Conservation (phyloP, 2,113 vertebrate genomes). For the Neolamprologus modestus region DNA sequence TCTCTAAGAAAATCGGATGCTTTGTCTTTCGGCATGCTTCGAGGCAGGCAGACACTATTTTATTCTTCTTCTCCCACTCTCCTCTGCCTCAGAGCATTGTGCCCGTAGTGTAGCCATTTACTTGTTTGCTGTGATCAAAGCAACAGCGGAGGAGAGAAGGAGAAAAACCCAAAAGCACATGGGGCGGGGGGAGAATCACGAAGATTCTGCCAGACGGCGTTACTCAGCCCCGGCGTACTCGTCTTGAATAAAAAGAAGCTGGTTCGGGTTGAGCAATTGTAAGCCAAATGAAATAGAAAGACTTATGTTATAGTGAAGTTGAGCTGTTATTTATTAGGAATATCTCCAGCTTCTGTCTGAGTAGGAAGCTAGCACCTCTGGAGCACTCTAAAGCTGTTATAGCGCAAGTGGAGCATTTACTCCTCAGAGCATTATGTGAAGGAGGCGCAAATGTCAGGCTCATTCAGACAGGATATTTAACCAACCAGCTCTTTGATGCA, state of each 20-base stretch:
- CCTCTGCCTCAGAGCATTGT: neutral
- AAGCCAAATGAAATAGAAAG: neutral
- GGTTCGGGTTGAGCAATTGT: neutral
- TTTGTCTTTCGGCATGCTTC: neutral
- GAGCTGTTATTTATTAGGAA: neutral
- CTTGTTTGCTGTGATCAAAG: conserved; percentile 20
- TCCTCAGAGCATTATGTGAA: neutral
- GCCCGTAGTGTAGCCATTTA: neutral
- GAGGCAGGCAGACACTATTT: neutral
- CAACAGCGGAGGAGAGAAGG: neutral
- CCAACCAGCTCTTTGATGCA: neutral
- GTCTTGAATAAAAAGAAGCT: neutral
- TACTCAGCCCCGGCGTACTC: neutral
- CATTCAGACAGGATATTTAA: neutral
- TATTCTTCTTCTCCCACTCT: neutral
- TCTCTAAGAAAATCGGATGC: neutral
- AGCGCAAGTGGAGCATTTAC: neutral
- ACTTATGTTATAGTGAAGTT: neutral
- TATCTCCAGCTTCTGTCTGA: neutral
- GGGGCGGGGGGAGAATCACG: neutral
- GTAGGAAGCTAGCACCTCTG: neutral
- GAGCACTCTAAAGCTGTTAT: neutral
- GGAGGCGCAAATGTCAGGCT: neutral
- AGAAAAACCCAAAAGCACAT: neutral
- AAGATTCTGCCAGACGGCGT: neutral